Evolutionary conservation across 2,113 vertebrate genomes (phyloP).

Genomic region (Perognathus longimembris): DNA sequence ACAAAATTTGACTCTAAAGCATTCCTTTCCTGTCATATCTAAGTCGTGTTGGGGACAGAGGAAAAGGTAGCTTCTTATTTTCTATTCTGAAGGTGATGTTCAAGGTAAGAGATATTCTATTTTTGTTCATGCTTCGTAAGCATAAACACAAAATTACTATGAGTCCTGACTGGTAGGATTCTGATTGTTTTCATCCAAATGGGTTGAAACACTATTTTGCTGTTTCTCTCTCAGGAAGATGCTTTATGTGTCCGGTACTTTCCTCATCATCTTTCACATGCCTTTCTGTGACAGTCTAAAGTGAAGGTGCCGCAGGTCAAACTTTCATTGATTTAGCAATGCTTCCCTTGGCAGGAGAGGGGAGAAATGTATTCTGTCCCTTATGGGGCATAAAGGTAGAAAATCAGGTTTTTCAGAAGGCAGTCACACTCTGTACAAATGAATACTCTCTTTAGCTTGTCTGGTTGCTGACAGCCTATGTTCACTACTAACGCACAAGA

Average conservation of each 20-base stretch:
- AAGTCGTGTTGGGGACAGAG: background rate
- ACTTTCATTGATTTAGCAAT: slow-evolving; percentile 64
- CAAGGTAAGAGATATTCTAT: slow-evolving; percentile 60
- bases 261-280: background rate
- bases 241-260: background rate
- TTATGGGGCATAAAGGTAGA: slow-evolving; percentile 42
- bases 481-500: background rate
- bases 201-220: background rate
- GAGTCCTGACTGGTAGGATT: slow-evolving; percentile 25
- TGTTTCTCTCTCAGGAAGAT: slow-evolving; percentile 35
- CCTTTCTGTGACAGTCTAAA: slow-evolving; percentile 62
- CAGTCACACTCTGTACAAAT: background rate
- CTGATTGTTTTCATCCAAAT: slow-evolving; percentile 53
- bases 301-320: slow-evolving; percentile 47
- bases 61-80: background rate
- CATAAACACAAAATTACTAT: slow-evolving; percentile 55
- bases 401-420: slow-evolving; percentile 47
- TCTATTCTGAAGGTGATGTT: slow-evolving; percentile 61
- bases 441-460: background rate
- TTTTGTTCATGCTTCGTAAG: slow-evolving; percentile 58
- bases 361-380: background rate
- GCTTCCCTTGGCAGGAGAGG: background rate
- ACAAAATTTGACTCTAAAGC: slow-evolving; percentile 29
- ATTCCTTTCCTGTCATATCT: slow-evolving; percentile 7
- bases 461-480: background rate